phyloP scores from a whole-genome alignment of 2,888 invertebrate genomes.

The Drosophila borealis region DNA sequence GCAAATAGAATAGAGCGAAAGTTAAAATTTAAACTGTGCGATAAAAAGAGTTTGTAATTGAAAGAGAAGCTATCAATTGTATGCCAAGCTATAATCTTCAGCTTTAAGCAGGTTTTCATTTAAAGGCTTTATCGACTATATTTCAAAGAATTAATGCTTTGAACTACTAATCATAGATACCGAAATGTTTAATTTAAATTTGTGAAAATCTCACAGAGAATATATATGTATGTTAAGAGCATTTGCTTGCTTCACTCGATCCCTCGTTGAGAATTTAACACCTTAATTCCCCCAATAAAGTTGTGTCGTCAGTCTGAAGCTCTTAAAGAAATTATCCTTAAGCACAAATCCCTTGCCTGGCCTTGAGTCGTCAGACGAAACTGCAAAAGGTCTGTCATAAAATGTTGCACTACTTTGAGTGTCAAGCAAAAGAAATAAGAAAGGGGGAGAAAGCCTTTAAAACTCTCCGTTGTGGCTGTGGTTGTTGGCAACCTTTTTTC shows the following conservation, averaged over 20 bases:
- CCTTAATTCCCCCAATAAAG: conserved; percentile 10
- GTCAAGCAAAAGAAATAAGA: conserved; percentile 2
- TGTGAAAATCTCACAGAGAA: not conserved
- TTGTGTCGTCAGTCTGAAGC: conserved; percentile 1
- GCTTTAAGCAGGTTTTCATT: no score
- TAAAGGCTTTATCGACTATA: no score
- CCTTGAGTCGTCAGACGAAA: conserved; percentile 31
- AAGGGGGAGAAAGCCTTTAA: conserved; percentile 33
- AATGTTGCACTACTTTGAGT: conserved; percentile 47
- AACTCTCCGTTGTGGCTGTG: conserved; percentile 15
- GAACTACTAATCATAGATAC: not conserved
- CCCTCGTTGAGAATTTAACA: conserved; percentile 7
- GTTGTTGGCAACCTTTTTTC: conserved; percentile 34
- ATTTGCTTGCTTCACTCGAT: not conserved
- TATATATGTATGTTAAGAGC: not conserved
- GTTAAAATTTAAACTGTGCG: not conserved
- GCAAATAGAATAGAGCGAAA: not conserved
- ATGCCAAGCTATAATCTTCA: not conserved
- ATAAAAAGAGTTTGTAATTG: conserved; percentile 3
- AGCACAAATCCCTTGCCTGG: conserved; percentile 20
- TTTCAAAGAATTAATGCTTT: not conserved
- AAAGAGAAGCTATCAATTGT: conserved; percentile 4
- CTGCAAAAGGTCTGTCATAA: conserved; percentile 50
- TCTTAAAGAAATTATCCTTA: conserved; percentile 30
- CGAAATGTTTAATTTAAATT: not conserved